phyloP scores from a whole-genome alignment of 1,140 invertebrate species.

The Zophobas morio region DNA sequence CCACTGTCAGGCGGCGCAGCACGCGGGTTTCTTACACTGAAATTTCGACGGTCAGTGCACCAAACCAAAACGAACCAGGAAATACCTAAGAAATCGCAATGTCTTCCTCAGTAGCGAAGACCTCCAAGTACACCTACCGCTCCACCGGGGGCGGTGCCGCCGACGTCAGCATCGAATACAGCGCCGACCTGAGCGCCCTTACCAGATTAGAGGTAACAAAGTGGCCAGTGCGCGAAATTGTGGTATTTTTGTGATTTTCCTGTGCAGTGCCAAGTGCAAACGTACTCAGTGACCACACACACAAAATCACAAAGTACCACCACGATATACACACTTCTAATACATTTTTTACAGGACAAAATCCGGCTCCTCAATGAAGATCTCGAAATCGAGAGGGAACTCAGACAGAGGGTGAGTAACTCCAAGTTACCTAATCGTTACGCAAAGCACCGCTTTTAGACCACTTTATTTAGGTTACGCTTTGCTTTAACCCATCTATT shows the following conservation, averaged over 20 bases:
- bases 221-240: conserved; percentile 47
- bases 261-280: conserved; percentile 36
- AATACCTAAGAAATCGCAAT: conserved; percentile 60
- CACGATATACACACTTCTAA: conserved; percentile 10
- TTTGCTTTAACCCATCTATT: conserved; percentile 52
- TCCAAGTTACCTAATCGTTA: conserved; percentile 46
- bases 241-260: conserved; percentile 49
- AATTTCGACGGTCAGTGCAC: conserved; percentile 66
- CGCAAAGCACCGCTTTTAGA: conserved; percentile 53
- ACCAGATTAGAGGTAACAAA: conserved; percentile 90
- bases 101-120: conserved; percentile 85
- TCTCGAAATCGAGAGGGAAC: conserved; percentile 96
- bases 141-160: conserved; percentile 81
- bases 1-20: conserved; percentile 66
- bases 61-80: conserved; percentile 33
- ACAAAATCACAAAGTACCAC: conserved; percentile 38
- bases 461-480: conserved; percentile 58
- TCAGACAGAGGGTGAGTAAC: conserved; percentile 93
- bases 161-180: conserved; percentile 95
- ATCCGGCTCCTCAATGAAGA: conserved; percentile 97
- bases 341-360: conserved; percentile 88
- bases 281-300: conserved; percentile 2
- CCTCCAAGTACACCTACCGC: conserved; percentile 92
- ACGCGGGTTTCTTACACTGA: conserved; percentile 65
- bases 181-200: conserved; percentile 91